Percentiles rank a stretch among this genome's conserved stretches.
phyloP scores from a whole-genome alignment of 2,888 invertebrate species.

The Pelosia muscerda region DNA sequence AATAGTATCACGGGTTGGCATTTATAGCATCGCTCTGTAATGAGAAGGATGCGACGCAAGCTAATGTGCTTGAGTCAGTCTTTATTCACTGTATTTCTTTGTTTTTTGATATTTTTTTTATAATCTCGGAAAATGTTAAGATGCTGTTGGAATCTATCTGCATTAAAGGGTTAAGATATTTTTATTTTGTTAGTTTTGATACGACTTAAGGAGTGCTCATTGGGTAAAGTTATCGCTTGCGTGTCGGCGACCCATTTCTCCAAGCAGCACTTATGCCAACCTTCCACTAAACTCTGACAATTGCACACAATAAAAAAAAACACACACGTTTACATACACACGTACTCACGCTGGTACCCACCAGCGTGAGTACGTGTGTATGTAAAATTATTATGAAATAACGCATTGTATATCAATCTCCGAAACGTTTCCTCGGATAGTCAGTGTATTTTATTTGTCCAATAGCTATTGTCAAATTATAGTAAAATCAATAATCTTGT shows the following conservation, averaged over 20 bases:
- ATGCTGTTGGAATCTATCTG: neutral
- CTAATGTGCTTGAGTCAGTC: neutral
- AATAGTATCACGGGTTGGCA: neutral
- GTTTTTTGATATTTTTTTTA: neutral
- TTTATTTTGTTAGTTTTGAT: neutral
- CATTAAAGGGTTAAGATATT: neutral
- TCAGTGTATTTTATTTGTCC: no score
- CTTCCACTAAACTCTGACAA: neutral
- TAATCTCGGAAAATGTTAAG: neutral
- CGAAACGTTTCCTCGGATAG: no score
- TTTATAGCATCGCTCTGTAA: constrained; percentile 1
- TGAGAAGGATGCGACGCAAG: neutral
- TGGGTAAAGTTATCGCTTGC: neutral
- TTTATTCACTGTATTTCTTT: constrained; percentile 2
- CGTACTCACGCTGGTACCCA: no score
- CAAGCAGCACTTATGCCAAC: neutral
- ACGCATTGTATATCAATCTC: no score
- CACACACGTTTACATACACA: no score
- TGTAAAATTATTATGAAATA: no score
- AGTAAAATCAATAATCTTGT: no score
- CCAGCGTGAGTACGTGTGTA: no score
- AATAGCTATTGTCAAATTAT: no score
- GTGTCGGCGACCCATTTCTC: neutral
- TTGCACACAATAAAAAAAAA: neutral
- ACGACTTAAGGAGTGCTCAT: neutral